Conservation (phyloP, 1,140 invertebrate genomes). For the Procambarus virginalis region DNA sequence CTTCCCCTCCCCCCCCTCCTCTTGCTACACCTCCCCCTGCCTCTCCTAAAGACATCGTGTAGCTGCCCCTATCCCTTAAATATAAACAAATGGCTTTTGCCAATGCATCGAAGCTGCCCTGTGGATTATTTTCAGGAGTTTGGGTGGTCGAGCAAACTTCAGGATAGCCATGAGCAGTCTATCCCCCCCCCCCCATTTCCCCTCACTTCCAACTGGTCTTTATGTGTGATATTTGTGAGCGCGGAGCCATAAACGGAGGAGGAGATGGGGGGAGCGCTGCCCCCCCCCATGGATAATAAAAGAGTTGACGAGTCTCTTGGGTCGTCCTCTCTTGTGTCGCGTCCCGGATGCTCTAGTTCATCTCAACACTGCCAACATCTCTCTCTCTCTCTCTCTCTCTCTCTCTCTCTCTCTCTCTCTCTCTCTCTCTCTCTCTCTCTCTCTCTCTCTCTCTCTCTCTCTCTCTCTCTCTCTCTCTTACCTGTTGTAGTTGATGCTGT, state of each 20-base stretch:
- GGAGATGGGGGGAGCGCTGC: background rate
- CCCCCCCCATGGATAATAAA: slow-evolving; percentile 32
- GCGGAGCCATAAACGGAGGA: slow-evolving; percentile 13
- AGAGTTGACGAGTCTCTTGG: slow-evolving; percentile 46
- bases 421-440: slow-evolving; percentile 37
- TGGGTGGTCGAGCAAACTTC: too few relatives aligned
- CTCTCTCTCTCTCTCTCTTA: background rate
- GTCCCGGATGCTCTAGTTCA: background rate
- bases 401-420: slow-evolving; percentile 33
- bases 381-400: slow-evolving; percentile 13
- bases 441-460: slow-evolving; percentile 35
- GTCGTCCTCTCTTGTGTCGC: slow-evolving; percentile 43
- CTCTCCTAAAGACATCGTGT: too few relatives aligned
- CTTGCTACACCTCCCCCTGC: background rate
- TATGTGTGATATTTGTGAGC: slow-evolving; percentile 34
- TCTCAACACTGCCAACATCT: background rate
- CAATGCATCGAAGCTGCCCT: too few relatives aligned
- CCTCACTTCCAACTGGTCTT: slow-evolving; percentile 12
- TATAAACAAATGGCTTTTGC: too few relatives aligned
- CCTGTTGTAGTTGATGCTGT: background rate
- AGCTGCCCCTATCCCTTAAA: background rate
- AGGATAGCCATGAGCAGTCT: too few relatives aligned
- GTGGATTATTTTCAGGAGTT: too few relatives aligned
- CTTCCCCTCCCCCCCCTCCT: background rate
- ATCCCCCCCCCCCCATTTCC: too few relatives aligned